phyloP scores from a whole-genome alignment of 2,113 vertebrate genomes.

The Muntiacus reevesi region DNA sequence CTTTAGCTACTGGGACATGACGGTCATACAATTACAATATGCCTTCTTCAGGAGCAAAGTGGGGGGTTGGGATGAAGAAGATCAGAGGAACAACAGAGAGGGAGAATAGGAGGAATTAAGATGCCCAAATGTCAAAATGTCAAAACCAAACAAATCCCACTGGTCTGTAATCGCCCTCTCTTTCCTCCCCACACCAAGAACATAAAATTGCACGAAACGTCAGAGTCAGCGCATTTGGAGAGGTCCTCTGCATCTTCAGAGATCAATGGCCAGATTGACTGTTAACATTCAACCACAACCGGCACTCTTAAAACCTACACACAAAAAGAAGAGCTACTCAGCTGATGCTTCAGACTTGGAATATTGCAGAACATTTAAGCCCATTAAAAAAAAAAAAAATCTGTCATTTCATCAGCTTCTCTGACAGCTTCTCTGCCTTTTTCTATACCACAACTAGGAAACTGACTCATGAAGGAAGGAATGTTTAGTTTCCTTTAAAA shows the following conservation, averaged over 20 bases:
- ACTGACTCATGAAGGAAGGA: conserved; percentile 49
- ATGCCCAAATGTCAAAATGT: conserved; percentile 59
- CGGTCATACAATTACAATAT: conserved; percentile 75
- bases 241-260: conserved; percentile 6
- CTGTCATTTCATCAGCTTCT: conserved; percentile 48
- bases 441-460: conserved; percentile 21
- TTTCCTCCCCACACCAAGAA: neutral
- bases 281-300: conserved; percentile 42
- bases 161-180: neutral
- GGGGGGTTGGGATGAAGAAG: conserved; percentile 30
- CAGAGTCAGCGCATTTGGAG: conserved; percentile 47
- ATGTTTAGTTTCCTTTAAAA: conserved; percentile 52
- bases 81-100: conserved; percentile 51
- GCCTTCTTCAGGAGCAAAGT: conserved; percentile 64
- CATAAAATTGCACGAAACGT: conserved; percentile 39
- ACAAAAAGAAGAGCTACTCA: neutral
- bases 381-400: conserved; percentile 18
- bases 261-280: conserved; percentile 48
- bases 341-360: conserved; percentile 12
- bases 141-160: conserved; percentile 44
- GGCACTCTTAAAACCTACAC: conserved; percentile 36
- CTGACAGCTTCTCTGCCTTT: conserved; percentile 18
- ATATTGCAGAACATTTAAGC: conserved; percentile 25
- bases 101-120: conserved; percentile 76
- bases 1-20: conserved; percentile 77